Evolutionary conservation across 2,113 vertebrate species (phyloP), one percentile per base, ranked within the genome.

Genomic region (Alces alces): DNA sequence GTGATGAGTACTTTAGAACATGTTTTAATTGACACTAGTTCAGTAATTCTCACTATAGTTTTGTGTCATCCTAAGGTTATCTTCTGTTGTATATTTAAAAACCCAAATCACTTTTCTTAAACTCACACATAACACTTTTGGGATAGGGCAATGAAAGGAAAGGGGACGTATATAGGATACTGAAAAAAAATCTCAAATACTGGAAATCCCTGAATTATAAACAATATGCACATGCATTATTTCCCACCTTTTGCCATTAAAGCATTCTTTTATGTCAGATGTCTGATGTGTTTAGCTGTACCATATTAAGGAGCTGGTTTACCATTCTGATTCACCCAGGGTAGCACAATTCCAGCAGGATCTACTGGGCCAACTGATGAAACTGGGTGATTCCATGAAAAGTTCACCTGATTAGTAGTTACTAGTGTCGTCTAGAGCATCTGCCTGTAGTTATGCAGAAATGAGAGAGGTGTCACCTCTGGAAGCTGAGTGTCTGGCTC

Each of bases 191-290:
- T 36, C 28, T 83, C 60, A 19, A 39, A 70, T 83, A 64, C 23
- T 94, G 82, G 73, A 23, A 85, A 94, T 93, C 83, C 60, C 82
- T 86, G 58, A 95, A 60, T 93, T 86, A 93, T 70, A 91, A 95
- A 93, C 30, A 58, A 76, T 28, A 66, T 36, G 30, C 28, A 16
- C 13, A 76, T 3, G 13, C 14, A 66, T 89, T 58, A 23, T 60
- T 93, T 91, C 76, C 58, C 66, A 78, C 76, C 79, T 82, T 93
- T 93, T 93, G 55, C 30, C 60, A 23, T 27, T 88, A 85, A 61
- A 93, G 33, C 27, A 87, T 47, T 82, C 60, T 86, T 96, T 82
- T 87, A 7, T 19, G 28, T 79, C 78, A 47, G 47, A 30, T 76
- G 52, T 45, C 54, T 66, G 36, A 55, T 66, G 61, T 85, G 39